These are phyloP conservation scores for Lamellibrachia columna DNA, from an alignment of 2,888 invertebrate genomes.

Conservation along the genomic window DNA sequence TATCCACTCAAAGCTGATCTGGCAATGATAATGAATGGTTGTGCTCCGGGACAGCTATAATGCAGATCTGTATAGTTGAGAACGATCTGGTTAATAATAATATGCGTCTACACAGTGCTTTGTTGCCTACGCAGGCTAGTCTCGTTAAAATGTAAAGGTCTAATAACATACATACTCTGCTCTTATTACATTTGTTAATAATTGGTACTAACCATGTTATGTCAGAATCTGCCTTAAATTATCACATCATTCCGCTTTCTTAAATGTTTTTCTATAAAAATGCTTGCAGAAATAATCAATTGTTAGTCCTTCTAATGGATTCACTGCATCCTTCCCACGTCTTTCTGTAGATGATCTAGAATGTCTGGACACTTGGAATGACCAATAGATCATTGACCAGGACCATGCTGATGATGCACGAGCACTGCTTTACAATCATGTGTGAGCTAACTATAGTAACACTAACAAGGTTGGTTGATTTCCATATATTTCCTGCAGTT, in stretches of 20 bases:
- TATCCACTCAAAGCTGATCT: not conserved
- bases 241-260: not conserved
- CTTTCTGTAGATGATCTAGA: not conserved
- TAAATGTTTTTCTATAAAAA: not conserved
- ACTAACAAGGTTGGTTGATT: too few relatives aligned
- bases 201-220: not conserved
- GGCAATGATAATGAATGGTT: not conserved
- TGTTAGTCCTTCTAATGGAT: not conserved
- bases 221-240: not conserved
- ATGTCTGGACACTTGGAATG: not conserved
- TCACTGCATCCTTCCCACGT: not conserved
- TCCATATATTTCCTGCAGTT: too few relatives aligned
- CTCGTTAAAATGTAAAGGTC: not conserved
- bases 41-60: not conserved
- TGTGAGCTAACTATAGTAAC: too few relatives aligned
- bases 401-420: too few relatives aligned
- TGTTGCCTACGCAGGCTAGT: not conserved
- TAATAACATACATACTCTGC: not conserved
- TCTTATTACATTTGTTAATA: not conserved
- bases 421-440: too few relatives aligned
- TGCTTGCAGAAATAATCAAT: not conserved
- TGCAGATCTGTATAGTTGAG: not conserved
- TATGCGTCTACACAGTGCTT: not conserved
- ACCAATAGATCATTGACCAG: too few relatives aligned
- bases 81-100: not conserved